Conservation (phyloP, 2,888 invertebrate genomes). For the Drosophila trichaetosa region DNA sequence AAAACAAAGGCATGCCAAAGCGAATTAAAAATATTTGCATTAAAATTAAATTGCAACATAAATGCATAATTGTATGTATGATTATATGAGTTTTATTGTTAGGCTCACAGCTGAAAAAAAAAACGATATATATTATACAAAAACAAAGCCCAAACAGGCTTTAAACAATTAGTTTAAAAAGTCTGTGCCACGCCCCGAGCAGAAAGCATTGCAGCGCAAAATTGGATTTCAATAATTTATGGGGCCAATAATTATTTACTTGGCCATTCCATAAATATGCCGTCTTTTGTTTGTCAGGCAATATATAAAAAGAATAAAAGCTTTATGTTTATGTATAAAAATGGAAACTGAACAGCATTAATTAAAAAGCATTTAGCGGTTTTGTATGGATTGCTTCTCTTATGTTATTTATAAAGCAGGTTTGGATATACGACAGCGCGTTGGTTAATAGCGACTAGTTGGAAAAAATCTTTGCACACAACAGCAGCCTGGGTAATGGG, state of each 20-base stretch:
- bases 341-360: slow-evolving; percentile 57
- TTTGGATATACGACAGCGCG: slow-evolving; percentile 51
- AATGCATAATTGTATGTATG: slow-evolving; percentile 47
- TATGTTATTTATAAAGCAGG: slow-evolving; percentile 55
- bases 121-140: slow-evolving; percentile 26
- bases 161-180: slow-evolving; percentile 44
- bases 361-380: slow-evolving; percentile 70
- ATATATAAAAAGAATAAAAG: slow-evolving; percentile 31
- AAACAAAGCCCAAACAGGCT: slow-evolving; percentile 44
- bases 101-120: slow-evolving; percentile 41
- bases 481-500: slow-evolving; percentile 71
- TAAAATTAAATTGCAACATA: slow-evolving; percentile 63
- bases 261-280: slow-evolving; percentile 58
- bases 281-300: slow-evolving; percentile 63
- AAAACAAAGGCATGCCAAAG: slow-evolving; percentile 69
- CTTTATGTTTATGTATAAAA: slow-evolving; percentile 24
- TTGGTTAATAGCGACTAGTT: slow-evolving; percentile 62
- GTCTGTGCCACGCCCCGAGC: slow-evolving; percentile 25
- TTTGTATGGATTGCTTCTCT: slow-evolving; percentile 36
- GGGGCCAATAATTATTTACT: slow-evolving; percentile 57
- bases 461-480: slow-evolving; percentile 81
- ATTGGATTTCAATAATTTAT: slow-evolving; percentile 60
- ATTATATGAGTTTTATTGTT: slow-evolving; percentile 39
- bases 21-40: slow-evolving; percentile 66
- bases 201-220: slow-evolving; percentile 22